Evolutionary conservation across 2,797 vertebrate species (phyloP).

Genomic region (Pogonophryne albipinna): DNA sequence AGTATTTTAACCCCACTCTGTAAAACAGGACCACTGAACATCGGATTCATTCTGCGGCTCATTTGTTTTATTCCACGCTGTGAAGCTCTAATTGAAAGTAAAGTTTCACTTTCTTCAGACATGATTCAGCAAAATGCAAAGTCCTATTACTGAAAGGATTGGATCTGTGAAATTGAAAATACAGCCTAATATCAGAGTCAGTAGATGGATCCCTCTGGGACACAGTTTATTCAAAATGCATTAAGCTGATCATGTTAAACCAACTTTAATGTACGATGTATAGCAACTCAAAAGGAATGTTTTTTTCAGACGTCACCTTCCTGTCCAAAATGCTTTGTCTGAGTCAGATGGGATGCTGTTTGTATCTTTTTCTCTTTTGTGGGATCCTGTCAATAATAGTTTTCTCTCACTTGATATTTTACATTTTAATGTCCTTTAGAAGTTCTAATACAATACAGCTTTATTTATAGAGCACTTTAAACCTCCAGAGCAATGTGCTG

Average conservation of each 20-base stretch:
- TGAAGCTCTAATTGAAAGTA: slow-evolving; percentile 8
- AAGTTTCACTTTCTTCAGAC: slow-evolving; percentile 3
- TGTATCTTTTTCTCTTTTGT: too few relatives aligned
- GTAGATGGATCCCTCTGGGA: slow-evolving; percentile 3
- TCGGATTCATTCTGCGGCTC: slow-evolving; percentile 13
- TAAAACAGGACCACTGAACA: background rate
- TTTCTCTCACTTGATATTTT: too few relatives aligned
- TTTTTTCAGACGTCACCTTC: too few relatives aligned
- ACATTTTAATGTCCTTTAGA: too few relatives aligned
- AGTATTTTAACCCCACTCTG: background rate
- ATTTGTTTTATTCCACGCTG: slow-evolving; percentile 19
- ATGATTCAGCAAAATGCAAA: slow-evolving; percentile 1
- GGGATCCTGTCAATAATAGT: too few relatives aligned
- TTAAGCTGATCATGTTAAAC: background rate
- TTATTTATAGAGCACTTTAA: too few relatives aligned
- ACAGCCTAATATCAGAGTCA: background rate
- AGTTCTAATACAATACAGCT: too few relatives aligned
- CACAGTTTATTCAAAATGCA: background rate
- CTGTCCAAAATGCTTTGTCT: too few relatives aligned
- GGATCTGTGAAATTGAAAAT: background rate
- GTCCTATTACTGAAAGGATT: background rate
- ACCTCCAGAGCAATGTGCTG: too few relatives aligned
- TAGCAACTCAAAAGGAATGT: too few relatives aligned
- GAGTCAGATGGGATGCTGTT: too few relatives aligned
- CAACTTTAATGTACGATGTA: background rate